Percentiles rank a stretch among this genome's conserved stretches.
Evolutionary conservation across 2,888 invertebrate species (phyloP).

Genomic region (Girardia tigrina): DNA sequence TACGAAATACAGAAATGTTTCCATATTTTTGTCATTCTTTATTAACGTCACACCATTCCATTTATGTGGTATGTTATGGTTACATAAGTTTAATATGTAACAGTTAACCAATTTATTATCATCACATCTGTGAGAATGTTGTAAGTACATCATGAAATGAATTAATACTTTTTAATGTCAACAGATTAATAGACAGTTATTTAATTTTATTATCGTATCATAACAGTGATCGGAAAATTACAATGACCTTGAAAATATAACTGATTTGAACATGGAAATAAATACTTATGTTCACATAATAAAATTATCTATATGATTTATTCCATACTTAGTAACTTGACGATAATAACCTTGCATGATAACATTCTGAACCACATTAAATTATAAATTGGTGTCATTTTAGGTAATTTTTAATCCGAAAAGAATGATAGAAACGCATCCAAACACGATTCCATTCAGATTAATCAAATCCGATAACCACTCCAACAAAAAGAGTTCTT

Average conservation of each 20-base stretch:
- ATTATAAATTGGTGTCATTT: not conserved
- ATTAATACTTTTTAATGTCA: no score
- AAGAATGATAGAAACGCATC: not conserved
- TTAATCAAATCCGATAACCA: no score
- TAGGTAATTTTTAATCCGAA: not conserved
- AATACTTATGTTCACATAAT: not conserved
- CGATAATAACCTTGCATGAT: conserved; percentile 5
- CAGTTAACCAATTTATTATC: no score
- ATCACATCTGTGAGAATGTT: no score
- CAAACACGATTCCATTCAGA: no score
- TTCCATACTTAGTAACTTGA: not conserved
- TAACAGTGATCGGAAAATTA: not conserved
- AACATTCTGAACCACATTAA: not conserved
- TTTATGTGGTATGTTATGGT: no score
- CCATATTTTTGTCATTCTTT: no score
- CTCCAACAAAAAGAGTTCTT: not conserved
- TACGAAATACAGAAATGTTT: no score
- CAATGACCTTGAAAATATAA: not conserved
- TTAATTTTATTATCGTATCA: not conserved
- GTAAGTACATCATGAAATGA: no score
- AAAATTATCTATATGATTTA: not conserved
- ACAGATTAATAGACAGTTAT: not conserved
- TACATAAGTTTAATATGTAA: no score
- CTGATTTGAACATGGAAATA: not conserved
- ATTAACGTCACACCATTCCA: no score